Base-by-base conservation (phyloP, 2,797 vertebrate species). In the Sebastes hopkinsi region DNA sequence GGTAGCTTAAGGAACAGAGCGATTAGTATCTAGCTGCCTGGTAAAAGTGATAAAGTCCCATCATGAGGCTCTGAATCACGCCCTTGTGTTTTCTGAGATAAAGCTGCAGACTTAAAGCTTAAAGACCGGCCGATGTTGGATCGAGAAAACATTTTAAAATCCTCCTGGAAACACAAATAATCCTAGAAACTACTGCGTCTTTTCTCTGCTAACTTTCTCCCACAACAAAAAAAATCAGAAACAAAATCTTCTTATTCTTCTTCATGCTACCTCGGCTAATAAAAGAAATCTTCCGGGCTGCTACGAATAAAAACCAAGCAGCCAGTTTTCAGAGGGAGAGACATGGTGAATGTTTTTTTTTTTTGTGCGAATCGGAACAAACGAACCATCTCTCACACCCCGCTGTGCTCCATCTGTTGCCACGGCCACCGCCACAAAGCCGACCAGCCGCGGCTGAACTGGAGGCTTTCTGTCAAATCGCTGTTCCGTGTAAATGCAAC, bases 321-420 rank as follows among this genome's bases (percentile, higher is more conserved):
- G 67, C 27, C 62, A 34, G n/a, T 71, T 79, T 78, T 83, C 64
- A 80, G 65, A 72, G 62, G 66, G 27, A 82, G 65, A 68, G 65
- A 78, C 27, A 27, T 30, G 27, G 75, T 75, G 8, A 82, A 75
- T 72, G 59, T 72, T 72, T 61, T 67, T 14, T 46, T 30, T 42
- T 42, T 14, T 42, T 16, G 5, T 14, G 8, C 6, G 7, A 67
- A 77, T 69, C 0, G 16, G 66, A 73, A 64, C 78, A 88, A 86
- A 76, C 77, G 67, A 75, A 80, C 36, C 59, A 77, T 83, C 72
- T 59, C 77, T 82, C 75, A 46, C 46, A 23, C 74, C 77, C 80
- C 0, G 71, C 86, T 76, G 86, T 73, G 86, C 75, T 83, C 82
- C 83, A 89, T 89, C 82, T 91, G 86, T 80, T 89, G 74, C 73